Evolutionary conservation across 2,113 vertebrate genomes (phyloP), one percentile per base, ranked within the genome.

Genomic region (Catagonus wagneri): DNA sequence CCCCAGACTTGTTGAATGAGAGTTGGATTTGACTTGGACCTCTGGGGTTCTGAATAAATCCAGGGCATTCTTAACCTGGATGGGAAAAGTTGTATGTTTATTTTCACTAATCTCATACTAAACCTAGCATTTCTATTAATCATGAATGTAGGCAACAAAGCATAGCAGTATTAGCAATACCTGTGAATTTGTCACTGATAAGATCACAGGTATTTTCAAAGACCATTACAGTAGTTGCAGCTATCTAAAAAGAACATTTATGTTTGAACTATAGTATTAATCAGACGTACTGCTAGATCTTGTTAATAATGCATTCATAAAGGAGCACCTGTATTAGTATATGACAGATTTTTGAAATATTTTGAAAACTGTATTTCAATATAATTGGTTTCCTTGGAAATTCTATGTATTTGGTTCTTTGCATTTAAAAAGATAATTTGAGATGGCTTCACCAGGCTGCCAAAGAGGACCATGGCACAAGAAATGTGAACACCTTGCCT

Each of bases 331-430:
- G 6, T 56, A 32, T 75, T 90, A 81, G 15, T 75, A 3, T 39
- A 58, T 36, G 50, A 78, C n/a, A 29, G 1, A 66, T 58, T 84
- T 96, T 78, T 23, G 81, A 84, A 74, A 83, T 94, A 60, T 66
- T 96, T 93, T 95, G 68, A 94, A 95, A 92, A 50, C 52, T 34
- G 0, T 54, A 80, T 75, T 80, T 66, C 63, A 39, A 0, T 76
- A 50, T 94, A 90, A 71, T 71, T 86, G 52, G 54, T 75, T 80
- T 87, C 76, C 39, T 81, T 97, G 76, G 50, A 32, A 84, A 78
- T 79, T 91, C 23, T 66, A 6, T 20, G 0, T 74, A 44, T 76
- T 91, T 96, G 89, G 12, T 60, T 60, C 39, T 95, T 52, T 56
- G 56, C 39, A 29, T 84, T 84, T 66, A 75, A 78, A 90, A 52